Evolutionary conservation across 2,113 vertebrate genomes (phyloP).

Genomic region (Arenaria interpres): DNA sequence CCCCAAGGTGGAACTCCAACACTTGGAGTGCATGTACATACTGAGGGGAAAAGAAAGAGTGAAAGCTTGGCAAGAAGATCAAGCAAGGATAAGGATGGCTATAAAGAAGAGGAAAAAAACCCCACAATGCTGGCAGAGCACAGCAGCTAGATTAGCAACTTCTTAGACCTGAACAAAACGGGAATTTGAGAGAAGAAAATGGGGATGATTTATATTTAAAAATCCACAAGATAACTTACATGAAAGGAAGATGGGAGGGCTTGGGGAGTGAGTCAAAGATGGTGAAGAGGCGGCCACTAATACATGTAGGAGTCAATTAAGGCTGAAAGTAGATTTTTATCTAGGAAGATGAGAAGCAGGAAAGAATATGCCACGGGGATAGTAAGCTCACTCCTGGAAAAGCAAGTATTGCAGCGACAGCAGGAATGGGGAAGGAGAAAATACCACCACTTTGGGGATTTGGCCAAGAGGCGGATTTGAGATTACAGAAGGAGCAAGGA

Average conservation of each 20-base stretch:
- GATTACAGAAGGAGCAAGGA: background rate
- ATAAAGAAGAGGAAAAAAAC: background rate
- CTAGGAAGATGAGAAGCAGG: background rate
- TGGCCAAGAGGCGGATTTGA: background rate
- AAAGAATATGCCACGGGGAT: background rate
- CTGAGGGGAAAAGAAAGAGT: background rate
- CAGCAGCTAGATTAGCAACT: background rate
- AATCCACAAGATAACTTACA: background rate
- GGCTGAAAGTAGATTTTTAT: background rate
- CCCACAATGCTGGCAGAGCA: background rate
- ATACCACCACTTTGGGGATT: background rate
- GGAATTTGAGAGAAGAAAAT: background rate
- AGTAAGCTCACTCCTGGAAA: background rate
- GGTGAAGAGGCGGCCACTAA: background rate
- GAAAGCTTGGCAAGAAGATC: background rate
- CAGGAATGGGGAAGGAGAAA: background rate
- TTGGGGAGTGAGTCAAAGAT: background rate
- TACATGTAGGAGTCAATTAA: background rate
- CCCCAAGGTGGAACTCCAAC: background rate
- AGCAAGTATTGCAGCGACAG: background rate
- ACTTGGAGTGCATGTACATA: background rate
- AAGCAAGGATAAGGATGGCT: background rate
- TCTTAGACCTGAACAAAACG: background rate
- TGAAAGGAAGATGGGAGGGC: background rate
- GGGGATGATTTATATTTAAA: background rate